A percentile compares a stretch with the other conserved stretches of the same genome.
Evolutionary conservation across 2,888 invertebrate genomes (phyloP).

Genomic region (Cerceris ruficornis): DNA sequence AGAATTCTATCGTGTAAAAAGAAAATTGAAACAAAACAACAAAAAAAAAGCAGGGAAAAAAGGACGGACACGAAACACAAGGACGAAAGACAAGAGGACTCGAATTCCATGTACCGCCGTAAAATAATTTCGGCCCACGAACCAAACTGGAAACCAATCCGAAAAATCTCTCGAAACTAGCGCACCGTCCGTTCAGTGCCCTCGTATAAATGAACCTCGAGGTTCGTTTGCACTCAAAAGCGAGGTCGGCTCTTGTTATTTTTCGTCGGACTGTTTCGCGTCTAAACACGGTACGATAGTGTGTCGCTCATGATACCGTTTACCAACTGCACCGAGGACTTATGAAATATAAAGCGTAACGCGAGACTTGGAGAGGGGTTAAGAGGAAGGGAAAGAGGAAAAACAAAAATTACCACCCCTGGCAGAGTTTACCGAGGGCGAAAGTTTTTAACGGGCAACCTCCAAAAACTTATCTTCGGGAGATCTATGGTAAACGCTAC

Average conservation of each 20-base stretch:
- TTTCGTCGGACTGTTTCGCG: background rate
- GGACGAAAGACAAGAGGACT: background rate
- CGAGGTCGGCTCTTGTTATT: background rate
- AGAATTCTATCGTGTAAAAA: conserved; percentile 31
- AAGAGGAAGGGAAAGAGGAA: no score
- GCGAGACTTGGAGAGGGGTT: conserved; percentile 14
- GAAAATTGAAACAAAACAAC: background rate
- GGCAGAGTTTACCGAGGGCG: conserved; percentile 3
- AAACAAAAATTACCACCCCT: background rate
- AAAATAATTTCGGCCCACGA: conserved; percentile 48
- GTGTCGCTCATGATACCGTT: background rate
- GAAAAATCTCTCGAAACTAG: conserved; percentile 30
- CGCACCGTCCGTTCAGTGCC: conserved; percentile 17
- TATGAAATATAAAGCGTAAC: conserved; percentile 7
- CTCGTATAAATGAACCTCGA: conserved; percentile 36
- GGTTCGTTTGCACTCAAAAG: conserved; percentile 33
- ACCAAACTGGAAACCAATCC: conserved; percentile 24
- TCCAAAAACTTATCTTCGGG: conserved; percentile 20
- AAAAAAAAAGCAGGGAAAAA: background rate
- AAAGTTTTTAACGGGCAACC: conserved; percentile 41
- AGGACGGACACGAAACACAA: background rate
- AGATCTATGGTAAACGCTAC: conserved; percentile 31
- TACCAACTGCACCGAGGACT: conserved; percentile 15
- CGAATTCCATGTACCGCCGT: conserved; percentile 5
- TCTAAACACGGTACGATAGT: conserved; percentile 18